Base-by-base conservation (phyloP, 2,888 invertebrate genomes). In the Clivina fossor region DNA sequence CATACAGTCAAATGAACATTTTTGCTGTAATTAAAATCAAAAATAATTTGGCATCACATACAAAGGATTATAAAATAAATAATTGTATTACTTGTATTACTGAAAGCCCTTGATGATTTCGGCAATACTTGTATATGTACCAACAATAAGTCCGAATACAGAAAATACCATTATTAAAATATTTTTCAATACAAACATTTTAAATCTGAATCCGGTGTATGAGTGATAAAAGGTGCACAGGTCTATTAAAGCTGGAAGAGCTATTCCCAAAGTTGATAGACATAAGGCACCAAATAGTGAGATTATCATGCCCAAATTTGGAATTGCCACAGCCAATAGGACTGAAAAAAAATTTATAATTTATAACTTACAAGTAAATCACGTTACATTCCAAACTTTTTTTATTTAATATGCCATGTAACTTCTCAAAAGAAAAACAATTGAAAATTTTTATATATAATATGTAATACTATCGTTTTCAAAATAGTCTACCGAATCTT, bases 231-330 rank as follows among this genome's bases (percentile, higher is more conserved):
- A 86, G 0, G 89, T 86, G 70, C 88, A 85, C 61, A 86, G 82
- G 68, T 95, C 89, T 63, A 96, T 89, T 59, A 92, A 76, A 0
- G 94, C 93, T 7, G 95, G 95, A 71, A 95, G 90, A 1, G 92
- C 90, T 41, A 96, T 78, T 0, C 94, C 94, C 55, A 95, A 78
- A 0, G 89, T 90, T 0, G 94, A 92, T 40, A 93, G 78, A 61
- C 93, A 92, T 2, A 95, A 78, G 0, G 95, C 93, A 13, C 95
- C 95, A 66, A 90, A 86, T 37, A 90, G 75, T 0, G 89, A 88
- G 60, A 85, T 85, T 65, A 92, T 90, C 37, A 91, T 76, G 57
- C 90, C 90, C 68, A 94, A 74, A 65, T 89, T 85, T 0, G 94
- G 94, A 56, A 95, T 87, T 0, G 88, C 84, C 5, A 88, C 86